phyloP scores from a whole-genome alignment of 2,888 invertebrate genomes.

The Nephrocerus scutellatus region DNA sequence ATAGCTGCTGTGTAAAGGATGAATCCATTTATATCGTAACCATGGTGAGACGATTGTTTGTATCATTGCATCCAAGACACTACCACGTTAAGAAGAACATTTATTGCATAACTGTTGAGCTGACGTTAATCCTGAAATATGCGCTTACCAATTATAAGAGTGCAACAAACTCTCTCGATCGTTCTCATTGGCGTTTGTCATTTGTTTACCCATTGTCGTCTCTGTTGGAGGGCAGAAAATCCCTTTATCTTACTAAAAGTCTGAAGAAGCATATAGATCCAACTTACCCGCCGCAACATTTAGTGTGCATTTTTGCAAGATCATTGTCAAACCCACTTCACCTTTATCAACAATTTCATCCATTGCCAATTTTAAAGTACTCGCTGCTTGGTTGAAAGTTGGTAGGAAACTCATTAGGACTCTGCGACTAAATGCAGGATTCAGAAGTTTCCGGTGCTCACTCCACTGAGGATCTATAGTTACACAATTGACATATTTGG shows the following conservation, averaged over 20 bases:
- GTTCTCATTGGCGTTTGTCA: too few species aligned
- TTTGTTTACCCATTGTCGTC: conserved; percentile 43
- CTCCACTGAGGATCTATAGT: conserved; percentile 42
- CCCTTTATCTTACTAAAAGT: too few species aligned
- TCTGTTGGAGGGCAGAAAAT: too few species aligned
- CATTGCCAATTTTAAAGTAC: conserved; percentile 25
- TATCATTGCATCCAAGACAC: conserved; percentile 37
- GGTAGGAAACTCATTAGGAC: conserved; percentile 38
- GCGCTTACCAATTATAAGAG: too few species aligned
- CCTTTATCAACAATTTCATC: conserved; percentile 22
- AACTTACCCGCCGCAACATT: conserved; percentile 38
- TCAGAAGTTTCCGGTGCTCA: conserved; percentile 36
- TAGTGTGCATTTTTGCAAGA: conserved; percentile 35
- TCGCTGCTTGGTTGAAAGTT: conserved; percentile 35
- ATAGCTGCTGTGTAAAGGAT: conserved; percentile 29
- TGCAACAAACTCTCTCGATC: too few species aligned
- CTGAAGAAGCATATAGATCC: too few species aligned
- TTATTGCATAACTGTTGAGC: too few species aligned
- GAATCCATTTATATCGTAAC: conserved; percentile 27
- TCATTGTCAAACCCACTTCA: conserved; percentile 29
- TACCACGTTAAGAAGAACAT: conserved; percentile 17
- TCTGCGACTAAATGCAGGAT: conserved; percentile 40
- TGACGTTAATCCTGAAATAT: too few species aligned
- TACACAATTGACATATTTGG: too few species aligned
- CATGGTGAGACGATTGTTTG: conserved; percentile 40